Evolutionary conservation across 2,888 invertebrate species (phyloP).

Genomic region (Aleiodes testaceus): DNA sequence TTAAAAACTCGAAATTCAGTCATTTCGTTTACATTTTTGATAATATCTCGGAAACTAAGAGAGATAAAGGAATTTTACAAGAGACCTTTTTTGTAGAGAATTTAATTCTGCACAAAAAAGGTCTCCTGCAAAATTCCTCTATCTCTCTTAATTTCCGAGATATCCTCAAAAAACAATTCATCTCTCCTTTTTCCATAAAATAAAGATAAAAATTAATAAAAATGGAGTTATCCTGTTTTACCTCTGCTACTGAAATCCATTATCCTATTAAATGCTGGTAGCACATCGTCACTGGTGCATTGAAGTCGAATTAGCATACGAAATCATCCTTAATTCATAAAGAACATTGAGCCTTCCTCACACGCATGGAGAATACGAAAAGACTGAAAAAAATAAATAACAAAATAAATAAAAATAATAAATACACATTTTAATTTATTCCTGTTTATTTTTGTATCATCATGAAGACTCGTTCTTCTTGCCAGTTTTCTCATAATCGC

Average conservation of each 20-base stretch:
- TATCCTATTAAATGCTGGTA: background rate
- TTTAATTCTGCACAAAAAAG: too few relatives aligned
- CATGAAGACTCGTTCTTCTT: slow-evolving; percentile 41
- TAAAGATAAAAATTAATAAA: too few relatives aligned
- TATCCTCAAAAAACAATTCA: too few relatives aligned
- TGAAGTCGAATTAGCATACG: slow-evolving; percentile 45
- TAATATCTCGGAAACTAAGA: background rate
- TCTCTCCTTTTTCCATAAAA: too few relatives aligned
- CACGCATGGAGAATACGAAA: slow-evolving; percentile 11
- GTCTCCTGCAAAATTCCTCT: too few relatives aligned
- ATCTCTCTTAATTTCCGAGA: too few relatives aligned
- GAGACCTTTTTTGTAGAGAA: too few relatives aligned
- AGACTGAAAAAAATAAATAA: background rate
- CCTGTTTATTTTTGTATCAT: slow-evolving; percentile 28
- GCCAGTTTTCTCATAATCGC: slow-evolving; percentile 53
- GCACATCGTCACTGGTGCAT: slow-evolving; percentile 8
- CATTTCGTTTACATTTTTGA: background rate
- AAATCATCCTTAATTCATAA: slow-evolving; percentile 45
- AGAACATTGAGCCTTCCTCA: slow-evolving; percentile 30
- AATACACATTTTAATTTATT: background rate
- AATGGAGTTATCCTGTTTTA: too few relatives aligned
- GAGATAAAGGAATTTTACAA: too few relatives aligned
- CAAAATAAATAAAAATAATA: slow-evolving; percentile 7
- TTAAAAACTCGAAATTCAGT: background rate
- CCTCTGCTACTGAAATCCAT: background rate